Evolutionary conservation across 2,888 invertebrate genomes (phyloP).

Genomic region (Brenthis hecate): DNA sequence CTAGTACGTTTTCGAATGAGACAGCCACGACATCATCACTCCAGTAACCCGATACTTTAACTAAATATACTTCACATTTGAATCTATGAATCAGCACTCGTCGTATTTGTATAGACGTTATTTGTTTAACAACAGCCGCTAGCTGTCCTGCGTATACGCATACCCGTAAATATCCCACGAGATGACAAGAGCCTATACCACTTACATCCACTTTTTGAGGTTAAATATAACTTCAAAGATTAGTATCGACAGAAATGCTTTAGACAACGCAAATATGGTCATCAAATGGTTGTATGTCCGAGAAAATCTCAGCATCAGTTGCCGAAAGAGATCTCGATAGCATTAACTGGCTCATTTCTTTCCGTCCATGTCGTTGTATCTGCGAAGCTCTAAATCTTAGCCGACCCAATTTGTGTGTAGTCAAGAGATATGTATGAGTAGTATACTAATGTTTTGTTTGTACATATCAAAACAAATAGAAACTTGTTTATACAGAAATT

Average conservation of each 20-base stretch:
- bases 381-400: conserved; percentile 1
- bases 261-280: conserved; percentile 23
- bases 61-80: conserved; percentile 36
- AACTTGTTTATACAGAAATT: conserved; percentile 24
- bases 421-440: background rate
- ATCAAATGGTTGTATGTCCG: conserved; percentile 7
- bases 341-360: conserved; percentile 2
- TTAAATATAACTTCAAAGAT: conserved; percentile 27
- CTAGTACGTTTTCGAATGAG: conserved; percentile 11
- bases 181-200: conserved; percentile 24
- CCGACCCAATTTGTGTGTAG: conserved; percentile 9
- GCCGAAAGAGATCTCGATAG: conserved; percentile 27
- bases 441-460: conserved; percentile 5
- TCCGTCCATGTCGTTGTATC: background rate
- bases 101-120: conserved; percentile 32
- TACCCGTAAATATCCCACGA: conserved; percentile 27
- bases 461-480: conserved; percentile 15
- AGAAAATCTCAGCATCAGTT: conserved; percentile 2
- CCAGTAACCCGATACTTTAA: conserved; percentile 34
- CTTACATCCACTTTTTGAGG: conserved; percentile 26
- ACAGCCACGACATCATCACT: conserved; percentile 27
- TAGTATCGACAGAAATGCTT: conserved; percentile 25
- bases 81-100: conserved; percentile 34
- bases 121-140: conserved; percentile 35
- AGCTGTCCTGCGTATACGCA: conserved; percentile 31